Percentiles rank a stretch among this genome's conserved stretches.
These are phyloP conservation scores for Acomys russatus DNA, from an alignment of 2,797 vertebrate species.

Conservation along the genomic window DNA sequence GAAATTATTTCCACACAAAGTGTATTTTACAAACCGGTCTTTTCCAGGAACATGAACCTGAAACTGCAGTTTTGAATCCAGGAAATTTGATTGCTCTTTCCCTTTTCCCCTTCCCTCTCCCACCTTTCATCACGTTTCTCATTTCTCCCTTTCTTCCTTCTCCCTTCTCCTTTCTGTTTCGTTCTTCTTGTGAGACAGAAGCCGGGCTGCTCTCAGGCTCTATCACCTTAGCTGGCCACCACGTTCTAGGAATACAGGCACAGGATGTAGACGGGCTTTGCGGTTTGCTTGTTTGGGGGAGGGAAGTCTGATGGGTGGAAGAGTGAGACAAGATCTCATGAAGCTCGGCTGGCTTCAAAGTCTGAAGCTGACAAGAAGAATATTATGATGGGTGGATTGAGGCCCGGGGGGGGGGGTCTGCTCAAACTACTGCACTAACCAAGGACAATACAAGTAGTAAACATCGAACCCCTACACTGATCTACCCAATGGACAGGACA, in stretches of 20 bases:
- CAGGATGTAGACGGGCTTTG: not conserved
- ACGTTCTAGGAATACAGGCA: not conserved
- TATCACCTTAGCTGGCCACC: not conserved
- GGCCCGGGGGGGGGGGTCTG: no score
- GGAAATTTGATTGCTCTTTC: not conserved
- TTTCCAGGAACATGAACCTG: not conserved
- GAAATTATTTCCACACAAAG: not conserved
- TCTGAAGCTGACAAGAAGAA: no score
- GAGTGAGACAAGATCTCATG: not conserved
- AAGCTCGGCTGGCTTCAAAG: not conserved
- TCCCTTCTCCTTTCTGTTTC: no score
- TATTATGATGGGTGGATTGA: no score
- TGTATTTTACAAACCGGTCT: not conserved
- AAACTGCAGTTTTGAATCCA: constrained; percentile 5
- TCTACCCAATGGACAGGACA: no score
- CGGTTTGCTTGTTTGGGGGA: not conserved
- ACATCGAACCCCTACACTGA: no score
- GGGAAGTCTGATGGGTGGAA: rapidly evolving
- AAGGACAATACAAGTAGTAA: no score
- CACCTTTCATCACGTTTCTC: no score
- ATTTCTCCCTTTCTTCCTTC: no score
- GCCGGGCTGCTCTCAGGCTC: not conserved
- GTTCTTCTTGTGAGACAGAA: not conserved
- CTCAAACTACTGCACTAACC: no score
- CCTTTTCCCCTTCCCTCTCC: no score